Percentiles rank a stretch among this genome's conserved stretches.
Conservation (phyloP, 2,888 invertebrate genomes). For the Charanyca ferruginea region DNA sequence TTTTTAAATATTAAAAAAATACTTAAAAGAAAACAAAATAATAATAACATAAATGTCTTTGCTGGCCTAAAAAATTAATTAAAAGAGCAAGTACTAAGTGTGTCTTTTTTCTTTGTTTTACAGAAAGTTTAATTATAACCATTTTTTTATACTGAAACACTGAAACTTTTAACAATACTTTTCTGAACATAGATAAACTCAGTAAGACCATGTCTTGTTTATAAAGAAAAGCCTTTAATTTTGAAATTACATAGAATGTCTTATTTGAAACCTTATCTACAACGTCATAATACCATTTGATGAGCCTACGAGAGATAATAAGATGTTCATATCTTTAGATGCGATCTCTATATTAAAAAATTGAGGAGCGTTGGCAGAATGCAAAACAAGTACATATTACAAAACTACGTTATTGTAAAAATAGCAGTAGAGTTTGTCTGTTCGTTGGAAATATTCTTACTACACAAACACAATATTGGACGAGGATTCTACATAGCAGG, state of each 20-base stretch:
- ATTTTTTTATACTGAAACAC: neutral
- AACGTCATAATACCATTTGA: conserved; percentile 51
- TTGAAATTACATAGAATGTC: conserved; percentile 23
- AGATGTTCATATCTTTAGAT: conserved; percentile 68
- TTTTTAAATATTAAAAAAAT: too few species aligned
- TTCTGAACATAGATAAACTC: neutral
- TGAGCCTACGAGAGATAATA: conserved; percentile 67
- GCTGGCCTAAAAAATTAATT: too few species aligned
- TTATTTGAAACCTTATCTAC: conserved; percentile 14
- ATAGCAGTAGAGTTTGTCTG: neutral
- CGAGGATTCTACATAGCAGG: neutral
- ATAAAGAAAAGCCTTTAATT: neutral
- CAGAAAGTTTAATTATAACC: too few species aligned
- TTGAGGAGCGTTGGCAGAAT: conserved; percentile 62
- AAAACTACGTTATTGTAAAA: conserved; percentile 16
- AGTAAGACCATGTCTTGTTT: neutral
- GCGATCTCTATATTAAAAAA: conserved; percentile 71
- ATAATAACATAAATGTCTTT: too few species aligned
- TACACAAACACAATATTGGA: neutral
- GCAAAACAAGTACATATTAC: conserved; percentile 31
- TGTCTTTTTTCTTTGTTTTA: too few species aligned
- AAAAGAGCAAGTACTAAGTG: too few species aligned
- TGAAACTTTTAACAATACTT: neutral
- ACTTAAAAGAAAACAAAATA: too few species aligned
- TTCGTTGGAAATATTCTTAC: neutral